Percentiles rank a stretch among this genome's conserved stretches.
Conservation (phyloP, 1,140 invertebrate genomes). For the Mercenaria mercenaria region DNA sequence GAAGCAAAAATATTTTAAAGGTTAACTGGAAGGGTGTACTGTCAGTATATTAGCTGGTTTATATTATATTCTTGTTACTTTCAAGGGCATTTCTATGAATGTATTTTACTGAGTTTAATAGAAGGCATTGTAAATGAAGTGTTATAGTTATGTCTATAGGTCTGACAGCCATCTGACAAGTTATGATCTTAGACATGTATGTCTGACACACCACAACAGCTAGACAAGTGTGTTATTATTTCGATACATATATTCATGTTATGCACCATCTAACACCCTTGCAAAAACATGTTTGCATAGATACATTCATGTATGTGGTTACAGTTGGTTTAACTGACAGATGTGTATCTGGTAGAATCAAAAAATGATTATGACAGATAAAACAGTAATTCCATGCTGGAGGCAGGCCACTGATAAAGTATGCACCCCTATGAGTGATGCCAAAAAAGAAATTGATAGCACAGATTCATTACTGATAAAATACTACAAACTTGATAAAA, state of each 20-base stretch:
- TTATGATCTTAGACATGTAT: conserved; percentile 8
- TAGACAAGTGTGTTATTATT: not conserved
- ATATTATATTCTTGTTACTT: too few species aligned
- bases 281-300: not conserved
- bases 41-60: too few species aligned
- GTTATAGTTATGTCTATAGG: not conserved
- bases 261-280: conserved; percentile 16
- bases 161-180: not conserved
- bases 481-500: not conserved
- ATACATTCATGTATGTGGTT: not conserved
- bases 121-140: not conserved
- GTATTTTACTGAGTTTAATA: too few species aligned
- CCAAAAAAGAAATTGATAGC: conserved; percentile 11
- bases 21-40: too few species aligned
- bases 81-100: too few species aligned
- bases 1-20: too few species aligned
- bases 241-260: not conserved
- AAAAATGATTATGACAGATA: not conserved
- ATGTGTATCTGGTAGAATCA: not conserved
- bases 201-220: not conserved
- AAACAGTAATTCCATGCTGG: not conserved
- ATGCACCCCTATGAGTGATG: not conserved
- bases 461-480: not conserved
- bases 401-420: not conserved
- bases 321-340: not conserved